Conservation (phyloP, 2,888 invertebrate species). For the Ormyrus nitidulus region DNA sequence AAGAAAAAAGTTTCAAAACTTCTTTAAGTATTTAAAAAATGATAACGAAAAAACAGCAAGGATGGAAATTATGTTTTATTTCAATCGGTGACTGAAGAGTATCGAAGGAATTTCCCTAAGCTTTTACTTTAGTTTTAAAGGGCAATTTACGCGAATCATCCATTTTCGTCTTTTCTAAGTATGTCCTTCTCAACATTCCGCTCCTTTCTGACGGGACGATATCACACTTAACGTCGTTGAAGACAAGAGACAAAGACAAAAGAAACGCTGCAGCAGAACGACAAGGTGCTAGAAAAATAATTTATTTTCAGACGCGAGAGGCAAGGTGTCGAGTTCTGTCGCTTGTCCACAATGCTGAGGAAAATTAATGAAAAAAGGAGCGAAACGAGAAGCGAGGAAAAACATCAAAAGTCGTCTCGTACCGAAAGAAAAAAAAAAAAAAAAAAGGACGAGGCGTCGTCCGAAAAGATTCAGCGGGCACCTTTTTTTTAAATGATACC, state of each 20-base stretch:
- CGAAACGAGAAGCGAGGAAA: background rate
- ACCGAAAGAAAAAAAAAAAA: background rate
- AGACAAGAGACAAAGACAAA: constrained; percentile 9
- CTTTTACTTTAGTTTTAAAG: no score
- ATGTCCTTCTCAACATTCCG: background rate
- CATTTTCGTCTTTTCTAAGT: no score
- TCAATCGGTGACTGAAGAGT: no score
- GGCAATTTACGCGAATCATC: no score
- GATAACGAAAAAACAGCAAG: no score
- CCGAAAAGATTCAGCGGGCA: no score
- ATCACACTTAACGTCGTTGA: constrained; percentile 34
- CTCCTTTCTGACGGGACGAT: constrained; percentile 16
- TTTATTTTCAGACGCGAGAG: constrained; percentile 14
- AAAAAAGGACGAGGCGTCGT: no score
- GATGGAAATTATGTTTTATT: no score
- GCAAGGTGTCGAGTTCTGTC: background rate
- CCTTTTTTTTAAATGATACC: background rate
- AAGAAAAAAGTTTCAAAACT: no score
- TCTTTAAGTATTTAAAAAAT: no score
- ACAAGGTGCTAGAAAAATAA: constrained; percentile 23
- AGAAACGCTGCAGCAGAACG: background rate
- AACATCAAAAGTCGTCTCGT: background rate
- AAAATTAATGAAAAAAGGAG: constrained; percentile 29
- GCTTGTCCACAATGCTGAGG: constrained; percentile 3
- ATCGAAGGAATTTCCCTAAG: no score